These are phyloP conservation scores for Epicampocera succincta DNA, from an alignment of 2,888 invertebrate species.

Conservation along the genomic window DNA sequence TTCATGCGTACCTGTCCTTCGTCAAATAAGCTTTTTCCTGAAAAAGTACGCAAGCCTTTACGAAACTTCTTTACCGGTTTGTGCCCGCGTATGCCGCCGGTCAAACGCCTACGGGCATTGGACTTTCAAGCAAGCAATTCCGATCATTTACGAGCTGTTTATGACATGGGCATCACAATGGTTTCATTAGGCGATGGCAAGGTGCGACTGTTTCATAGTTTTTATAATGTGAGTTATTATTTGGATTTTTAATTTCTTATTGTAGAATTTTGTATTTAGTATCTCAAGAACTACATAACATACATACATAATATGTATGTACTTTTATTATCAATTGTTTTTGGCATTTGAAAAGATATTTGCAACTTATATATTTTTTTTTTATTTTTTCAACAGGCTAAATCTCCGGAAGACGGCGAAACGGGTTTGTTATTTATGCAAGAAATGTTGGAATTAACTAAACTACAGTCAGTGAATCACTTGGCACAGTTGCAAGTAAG, in stretches of 20 bases:
- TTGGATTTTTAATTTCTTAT: constrained; percentile 48
- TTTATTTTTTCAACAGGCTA: constrained; percentile 85
- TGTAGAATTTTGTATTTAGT: constrained; percentile 10
- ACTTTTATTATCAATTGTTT: no score
- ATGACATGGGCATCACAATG: constrained; percentile 97
- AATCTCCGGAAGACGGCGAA: constrained; percentile 91
- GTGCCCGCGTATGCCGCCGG: constrained; percentile 85
- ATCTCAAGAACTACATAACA: no score
- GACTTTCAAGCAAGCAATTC: constrained; percentile 91
- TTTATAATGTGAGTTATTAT: constrained; percentile 87
- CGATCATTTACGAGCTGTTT: constrained; percentile 92
- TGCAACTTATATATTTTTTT: constrained; percentile 12
- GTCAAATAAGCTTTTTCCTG: constrained; percentile 90
- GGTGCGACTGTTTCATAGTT: constrained; percentile 95
- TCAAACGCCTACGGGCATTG: constrained; percentile 86
- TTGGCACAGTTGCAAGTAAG: constrained; percentile 80
- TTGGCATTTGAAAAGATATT: not conserved
- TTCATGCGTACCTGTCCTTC: constrained; percentile 90
- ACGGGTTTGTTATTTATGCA: constrained; percentile 97
- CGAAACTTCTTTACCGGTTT: constrained; percentile 92
- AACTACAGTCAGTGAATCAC: constrained; percentile 83
- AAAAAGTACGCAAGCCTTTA: constrained; percentile 91
- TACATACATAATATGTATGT: no score
- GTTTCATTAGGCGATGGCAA: constrained; percentile 93
- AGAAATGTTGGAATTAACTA: constrained; percentile 96